These are phyloP conservation scores for Cotesia glomerata DNA, from an alignment of 1,140 invertebrate species.

Conservation along the genomic window DNA sequence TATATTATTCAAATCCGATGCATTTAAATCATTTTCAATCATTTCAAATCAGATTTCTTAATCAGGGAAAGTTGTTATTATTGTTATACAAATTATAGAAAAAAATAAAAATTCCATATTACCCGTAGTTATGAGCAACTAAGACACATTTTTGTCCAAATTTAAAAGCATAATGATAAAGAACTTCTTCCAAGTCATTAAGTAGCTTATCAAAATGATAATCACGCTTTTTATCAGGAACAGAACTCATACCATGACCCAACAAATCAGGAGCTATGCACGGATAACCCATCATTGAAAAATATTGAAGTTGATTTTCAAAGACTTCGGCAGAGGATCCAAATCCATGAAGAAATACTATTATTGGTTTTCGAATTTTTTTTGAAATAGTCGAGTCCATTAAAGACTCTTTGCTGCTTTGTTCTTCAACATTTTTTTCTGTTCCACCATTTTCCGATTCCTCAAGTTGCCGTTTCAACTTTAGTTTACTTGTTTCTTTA, in stretches of 20 bases:
- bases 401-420: constrained; percentile 28
- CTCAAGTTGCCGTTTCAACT: background rate
- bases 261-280: constrained; percentile 75
- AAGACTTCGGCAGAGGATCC: constrained; percentile 76
- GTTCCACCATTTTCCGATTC: constrained; percentile 22
- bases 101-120: constrained; percentile 34
- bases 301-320: constrained; percentile 69
- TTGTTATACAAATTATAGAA: constrained; percentile 7
- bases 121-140: constrained; percentile 62
- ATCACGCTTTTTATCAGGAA: constrained; percentile 65
- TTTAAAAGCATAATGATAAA: constrained; percentile 68
- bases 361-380: constrained; percentile 62
- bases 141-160: constrained; percentile 57
- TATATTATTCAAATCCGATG: too few species aligned
- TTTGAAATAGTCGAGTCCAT: constrained; percentile 39
- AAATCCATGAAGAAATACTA: constrained; percentile 78
- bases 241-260: constrained; percentile 75
- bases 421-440: background rate
- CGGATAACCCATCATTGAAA: constrained; percentile 70
- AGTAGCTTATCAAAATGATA: constrained; percentile 73
- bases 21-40: too few species aligned
- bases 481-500: constrained; percentile 9
- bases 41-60: too few species aligned
- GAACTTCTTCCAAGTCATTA: constrained; percentile 68
- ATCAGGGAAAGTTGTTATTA: background rate